Evolutionary conservation across 2,888 invertebrate genomes (phyloP).

Genomic region (Conchocele bisecta): DNA sequence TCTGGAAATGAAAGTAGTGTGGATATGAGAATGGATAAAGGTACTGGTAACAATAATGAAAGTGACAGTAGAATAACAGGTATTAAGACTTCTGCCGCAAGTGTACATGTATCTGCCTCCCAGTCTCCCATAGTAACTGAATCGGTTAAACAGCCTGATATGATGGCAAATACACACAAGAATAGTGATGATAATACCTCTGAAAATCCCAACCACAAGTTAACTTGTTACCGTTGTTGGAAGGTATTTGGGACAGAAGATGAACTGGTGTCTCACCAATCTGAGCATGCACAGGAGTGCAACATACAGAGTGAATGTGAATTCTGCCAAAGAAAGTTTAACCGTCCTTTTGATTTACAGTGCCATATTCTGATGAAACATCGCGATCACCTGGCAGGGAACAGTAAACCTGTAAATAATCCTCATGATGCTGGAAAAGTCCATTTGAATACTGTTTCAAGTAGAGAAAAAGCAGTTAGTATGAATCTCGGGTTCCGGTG

Average conservation of each 20-base stretch:
- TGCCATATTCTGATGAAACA: slow-evolving; percentile 38
- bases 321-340: slow-evolving; percentile 10
- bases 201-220: not conserved
- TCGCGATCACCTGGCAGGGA: not conserved
- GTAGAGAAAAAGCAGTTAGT: too few species aligned
- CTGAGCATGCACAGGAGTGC: slow-evolving; percentile 13
- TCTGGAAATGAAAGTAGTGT: not conserved
- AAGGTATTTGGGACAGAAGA: slow-evolving; percentile 2
- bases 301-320: slow-evolving; percentile 1
- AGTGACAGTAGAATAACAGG: too few species aligned
- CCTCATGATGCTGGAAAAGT: too few species aligned
- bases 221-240: slow-evolving; percentile 14
- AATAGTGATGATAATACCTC: too few species aligned
- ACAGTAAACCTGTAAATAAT: not conserved
- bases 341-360: slow-evolving; percentile 19
- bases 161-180: too few species aligned
- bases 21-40: not conserved
- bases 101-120: too few species aligned
- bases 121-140: too few species aligned
- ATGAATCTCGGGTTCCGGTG: too few species aligned
- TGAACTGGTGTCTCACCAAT: slow-evolving; percentile 12
- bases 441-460: too few species aligned
- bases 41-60: not conserved
- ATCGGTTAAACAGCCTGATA: too few species aligned
- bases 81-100: too few species aligned